phyloP scores from a whole-genome alignment of 2,113 vertebrate genomes.

The Pogona vitticeps region DNA sequence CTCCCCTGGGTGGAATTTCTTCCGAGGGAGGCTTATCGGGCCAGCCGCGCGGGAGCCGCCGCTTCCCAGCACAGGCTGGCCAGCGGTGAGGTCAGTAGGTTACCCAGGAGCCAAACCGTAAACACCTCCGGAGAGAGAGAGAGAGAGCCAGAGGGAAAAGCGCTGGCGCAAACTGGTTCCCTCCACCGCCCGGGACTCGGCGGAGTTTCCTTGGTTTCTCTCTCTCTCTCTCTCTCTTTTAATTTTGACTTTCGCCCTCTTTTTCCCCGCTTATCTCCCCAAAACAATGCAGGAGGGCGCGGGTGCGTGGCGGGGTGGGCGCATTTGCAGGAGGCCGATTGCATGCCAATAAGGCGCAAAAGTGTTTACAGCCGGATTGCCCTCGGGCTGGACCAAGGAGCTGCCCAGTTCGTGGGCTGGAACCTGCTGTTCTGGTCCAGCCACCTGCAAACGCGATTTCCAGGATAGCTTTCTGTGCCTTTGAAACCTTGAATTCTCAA shows the following conservation, averaged over 20 bases:
- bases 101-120: conserved; percentile 19
- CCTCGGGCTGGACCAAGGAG: rapidly evolving
- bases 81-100: conserved; percentile 54
- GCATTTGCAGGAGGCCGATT: not conserved
- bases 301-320: no score
- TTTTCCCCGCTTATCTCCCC: rapidly evolving
- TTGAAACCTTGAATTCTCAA: not conserved
- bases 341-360: not conserved
- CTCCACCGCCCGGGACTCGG: no score
- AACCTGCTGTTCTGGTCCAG: conserved; percentile 4
- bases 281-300: not conserved
- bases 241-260: no score
- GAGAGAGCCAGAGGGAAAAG: not conserved
- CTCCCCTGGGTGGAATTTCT: not conserved
- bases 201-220: no score
- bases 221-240: no score
- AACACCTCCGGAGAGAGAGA: conserved; percentile 4
- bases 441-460: conserved; percentile 30
- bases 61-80: conserved; percentile 51
- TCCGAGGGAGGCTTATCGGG: conserved; percentile 53
- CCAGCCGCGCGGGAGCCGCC: conserved; percentile 46
- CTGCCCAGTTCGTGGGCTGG: no score
- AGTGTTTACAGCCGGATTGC: not conserved
- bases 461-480: not conserved
- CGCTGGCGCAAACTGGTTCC: not conserved